These are phyloP conservation scores for Melanchra persicariae DNA, from an alignment of 2,888 invertebrate species.

Conservation along the genomic window DNA sequence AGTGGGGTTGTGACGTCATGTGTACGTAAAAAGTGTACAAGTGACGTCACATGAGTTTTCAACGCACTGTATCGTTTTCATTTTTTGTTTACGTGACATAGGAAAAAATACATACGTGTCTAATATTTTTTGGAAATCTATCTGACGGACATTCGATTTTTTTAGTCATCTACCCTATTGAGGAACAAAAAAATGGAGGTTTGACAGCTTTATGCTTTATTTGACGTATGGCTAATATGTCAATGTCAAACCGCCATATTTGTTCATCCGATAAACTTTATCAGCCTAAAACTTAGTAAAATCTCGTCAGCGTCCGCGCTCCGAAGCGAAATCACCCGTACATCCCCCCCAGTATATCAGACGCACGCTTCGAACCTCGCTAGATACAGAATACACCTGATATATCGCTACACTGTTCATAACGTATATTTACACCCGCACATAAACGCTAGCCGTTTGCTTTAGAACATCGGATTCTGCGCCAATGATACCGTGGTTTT, in stretches of 20 bases:
- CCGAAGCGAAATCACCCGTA: background rate
- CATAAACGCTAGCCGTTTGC: constrained; percentile 41
- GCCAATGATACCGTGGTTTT: background rate
- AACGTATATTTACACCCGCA: constrained; percentile 52
- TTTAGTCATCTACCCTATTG: too few species aligned
- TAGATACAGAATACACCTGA: constrained; percentile 61
- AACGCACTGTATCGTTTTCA: too few species aligned
- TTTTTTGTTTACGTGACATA: too few species aligned
- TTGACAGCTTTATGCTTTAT: too few species aligned
- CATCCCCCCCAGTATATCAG: constrained; percentile 47
- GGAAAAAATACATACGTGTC: too few species aligned
- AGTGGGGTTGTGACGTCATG: too few species aligned
- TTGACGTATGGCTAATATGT: too few species aligned
- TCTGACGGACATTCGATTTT: too few species aligned
- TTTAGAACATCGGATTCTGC: constrained; percentile 33
- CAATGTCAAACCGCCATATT: background rate
- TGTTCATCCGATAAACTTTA: background rate
- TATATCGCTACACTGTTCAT: constrained; percentile 55
- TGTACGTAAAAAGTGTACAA: too few species aligned
- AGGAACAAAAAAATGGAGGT: too few species aligned
- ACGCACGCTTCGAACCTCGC: constrained; percentile 48
- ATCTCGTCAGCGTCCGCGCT: background rate
- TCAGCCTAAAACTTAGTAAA: background rate
- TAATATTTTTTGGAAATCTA: too few species aligned
- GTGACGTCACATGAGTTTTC: too few species aligned